phyloP scores from a whole-genome alignment of 2,888 invertebrate species.

The Glyphotaelius pellucidus region DNA sequence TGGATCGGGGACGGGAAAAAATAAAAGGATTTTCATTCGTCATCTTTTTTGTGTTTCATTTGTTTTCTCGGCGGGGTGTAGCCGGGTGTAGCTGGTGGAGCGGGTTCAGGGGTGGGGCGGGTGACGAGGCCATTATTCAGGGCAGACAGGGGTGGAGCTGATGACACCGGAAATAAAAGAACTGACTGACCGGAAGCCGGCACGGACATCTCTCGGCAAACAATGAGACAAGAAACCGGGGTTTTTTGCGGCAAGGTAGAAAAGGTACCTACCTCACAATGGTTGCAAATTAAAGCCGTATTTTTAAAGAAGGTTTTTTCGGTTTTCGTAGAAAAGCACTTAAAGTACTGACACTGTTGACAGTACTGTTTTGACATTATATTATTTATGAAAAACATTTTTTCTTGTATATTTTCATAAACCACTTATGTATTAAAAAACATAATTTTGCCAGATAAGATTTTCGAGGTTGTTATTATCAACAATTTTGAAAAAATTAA shows the following conservation, averaged over 20 bases:
- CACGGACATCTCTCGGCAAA: slow-evolving; percentile 10
- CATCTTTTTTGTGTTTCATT: slow-evolving; percentile 20
- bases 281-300: neutral
- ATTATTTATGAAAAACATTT: too few relatives aligned
- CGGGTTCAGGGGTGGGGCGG: neutral
- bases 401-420: too few relatives aligned
- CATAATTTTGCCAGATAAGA: too few relatives aligned
- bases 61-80: slow-evolving; percentile 28
- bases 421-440: too few relatives aligned
- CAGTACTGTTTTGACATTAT: neutral
- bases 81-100: neutral
- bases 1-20: neutral
- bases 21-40: neutral
- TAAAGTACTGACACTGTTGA: neutral
- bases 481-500: too few relatives aligned
- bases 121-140: slow-evolving; percentile 12
- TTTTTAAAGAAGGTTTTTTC: neutral
- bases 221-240: slow-evolving; percentile 22
- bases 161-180: slow-evolving; percentile 47
- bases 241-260: slow-evolving; percentile 6
- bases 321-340: neutral
- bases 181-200: slow-evolving; percentile 51
- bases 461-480: too few relatives aligned
- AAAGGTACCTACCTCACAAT: neutral
- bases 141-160: slow-evolving; percentile 11